Conservation (phyloP, 2,113 vertebrate species). For the Eclectus roratus region DNA sequence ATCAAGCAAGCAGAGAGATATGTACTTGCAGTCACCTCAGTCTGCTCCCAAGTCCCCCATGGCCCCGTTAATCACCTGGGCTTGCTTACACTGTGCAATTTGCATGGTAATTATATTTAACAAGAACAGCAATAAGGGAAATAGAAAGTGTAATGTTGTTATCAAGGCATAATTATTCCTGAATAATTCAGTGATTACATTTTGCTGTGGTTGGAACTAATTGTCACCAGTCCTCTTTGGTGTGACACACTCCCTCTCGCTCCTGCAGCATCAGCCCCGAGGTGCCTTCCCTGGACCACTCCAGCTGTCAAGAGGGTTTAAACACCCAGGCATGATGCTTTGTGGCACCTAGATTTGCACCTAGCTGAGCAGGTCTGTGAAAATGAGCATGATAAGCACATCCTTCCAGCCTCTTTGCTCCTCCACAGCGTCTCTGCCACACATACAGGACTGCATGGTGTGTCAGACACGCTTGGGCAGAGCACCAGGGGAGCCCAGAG, state of each 20-base stretch:
- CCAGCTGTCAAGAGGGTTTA: background rate
- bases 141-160: slow-evolving; percentile 68
- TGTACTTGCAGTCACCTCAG: slow-evolving; percentile 22
- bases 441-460: fast-evolving
- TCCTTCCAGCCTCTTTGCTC: background rate
- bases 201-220: slow-evolving; percentile 38
- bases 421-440: background rate
- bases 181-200: slow-evolving; percentile 70
- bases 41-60: background rate
- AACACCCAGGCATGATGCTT: background rate
- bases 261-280: background rate
- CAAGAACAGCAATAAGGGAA: slow-evolving; percentile 68
- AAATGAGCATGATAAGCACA: fast-evolving
- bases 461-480: fast-evolving
- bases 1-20: slow-evolving; percentile 2
- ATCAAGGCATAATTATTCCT: slow-evolving; percentile 68
- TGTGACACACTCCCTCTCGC: background rate
- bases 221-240: background rate
- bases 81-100: slow-evolving; percentile 59
- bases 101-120: slow-evolving; percentile 74
- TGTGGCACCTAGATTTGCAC: no score
- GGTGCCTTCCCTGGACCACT: background rate
- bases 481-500: background rate
- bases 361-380: background rate
- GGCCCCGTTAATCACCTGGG: slow-evolving; percentile 60